A percentile compares a stretch with the other conserved stretches of the same genome.
Evolutionary conservation across 2,113 vertebrate genomes (phyloP).

Genomic region (Elephas maximus): DNA sequence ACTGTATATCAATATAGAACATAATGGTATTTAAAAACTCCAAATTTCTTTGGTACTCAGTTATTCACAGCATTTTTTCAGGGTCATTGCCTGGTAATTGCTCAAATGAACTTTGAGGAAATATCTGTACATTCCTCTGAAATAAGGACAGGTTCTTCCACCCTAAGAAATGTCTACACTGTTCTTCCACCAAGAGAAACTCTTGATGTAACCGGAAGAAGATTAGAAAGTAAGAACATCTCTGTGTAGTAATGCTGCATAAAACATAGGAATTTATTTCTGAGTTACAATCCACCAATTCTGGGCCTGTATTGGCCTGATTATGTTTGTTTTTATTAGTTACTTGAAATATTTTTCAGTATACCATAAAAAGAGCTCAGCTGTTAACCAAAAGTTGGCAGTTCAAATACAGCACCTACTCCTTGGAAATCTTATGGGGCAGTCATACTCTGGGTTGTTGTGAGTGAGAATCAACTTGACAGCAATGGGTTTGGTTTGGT

Average conservation of each 20-base stretch:
- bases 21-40: background rate
- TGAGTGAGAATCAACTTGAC: no score
- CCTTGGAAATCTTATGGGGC: no score
- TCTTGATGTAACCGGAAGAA: background rate
- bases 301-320: background rate
- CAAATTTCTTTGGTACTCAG: background rate
- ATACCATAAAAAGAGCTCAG: background rate
- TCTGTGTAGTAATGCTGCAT: background rate
- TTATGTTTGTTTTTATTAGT: slow-evolving; percentile 42
- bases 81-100: slow-evolving; percentile 68
- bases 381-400: no score
- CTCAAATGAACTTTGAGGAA: slow-evolving; percentile 56
- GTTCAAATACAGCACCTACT: no score
- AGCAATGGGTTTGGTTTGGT: no score
- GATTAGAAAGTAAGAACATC: slow-evolving; percentile 36
- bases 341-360: slow-evolving; percentile 11
- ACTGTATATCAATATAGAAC: background rate
- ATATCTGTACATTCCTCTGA: background rate
- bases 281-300: background rate
- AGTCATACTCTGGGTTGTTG: no score
- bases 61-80: slow-evolving; percentile 25
- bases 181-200: slow-evolving; percentile 8
- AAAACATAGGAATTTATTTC: slow-evolving; percentile 20
- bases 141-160: background rate
- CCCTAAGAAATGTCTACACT: background rate